A percentile compares a stretch with the other conserved stretches of the same genome.
Evolutionary conservation across 2,113 vertebrate genomes (phyloP).

Genomic region (Aptenodytes forsteri): DNA sequence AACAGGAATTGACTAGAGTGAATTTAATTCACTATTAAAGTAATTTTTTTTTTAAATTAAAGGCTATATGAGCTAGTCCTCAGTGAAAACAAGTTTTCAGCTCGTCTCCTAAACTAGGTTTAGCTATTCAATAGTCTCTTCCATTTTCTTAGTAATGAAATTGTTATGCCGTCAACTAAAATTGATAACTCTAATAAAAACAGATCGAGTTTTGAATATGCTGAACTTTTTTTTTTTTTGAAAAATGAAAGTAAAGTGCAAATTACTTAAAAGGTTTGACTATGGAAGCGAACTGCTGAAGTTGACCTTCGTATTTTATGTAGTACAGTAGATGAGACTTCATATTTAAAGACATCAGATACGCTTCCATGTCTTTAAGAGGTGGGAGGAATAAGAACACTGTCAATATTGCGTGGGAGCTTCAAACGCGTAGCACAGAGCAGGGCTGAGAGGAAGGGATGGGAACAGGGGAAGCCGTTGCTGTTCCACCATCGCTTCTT

Average conservation of each 20-base stretch:
- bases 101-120: neutral
- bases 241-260: neutral
- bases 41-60: neutral
- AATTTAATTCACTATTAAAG: neutral
- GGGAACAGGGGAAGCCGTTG: neutral
- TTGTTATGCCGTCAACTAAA: neutral
- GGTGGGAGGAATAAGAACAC: neutral
- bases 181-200: neutral
- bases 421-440: accelerated
- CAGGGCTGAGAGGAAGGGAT: neutral
- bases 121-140: neutral
- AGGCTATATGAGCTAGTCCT: neutral
- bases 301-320: neutral
- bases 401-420: neutral
- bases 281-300: neutral
- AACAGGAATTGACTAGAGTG: neutral
- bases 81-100: neutral
- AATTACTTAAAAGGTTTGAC: neutral
- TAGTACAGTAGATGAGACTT: neutral
- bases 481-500: neutral
- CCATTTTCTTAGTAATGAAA: neutral
- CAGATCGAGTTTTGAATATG: neutral
- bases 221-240: no score
- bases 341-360: neutral
- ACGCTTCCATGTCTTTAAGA: neutral